Conservation (phyloP, 2,888 invertebrate genomes). For the Drosophila austrosaltans region DNA sequence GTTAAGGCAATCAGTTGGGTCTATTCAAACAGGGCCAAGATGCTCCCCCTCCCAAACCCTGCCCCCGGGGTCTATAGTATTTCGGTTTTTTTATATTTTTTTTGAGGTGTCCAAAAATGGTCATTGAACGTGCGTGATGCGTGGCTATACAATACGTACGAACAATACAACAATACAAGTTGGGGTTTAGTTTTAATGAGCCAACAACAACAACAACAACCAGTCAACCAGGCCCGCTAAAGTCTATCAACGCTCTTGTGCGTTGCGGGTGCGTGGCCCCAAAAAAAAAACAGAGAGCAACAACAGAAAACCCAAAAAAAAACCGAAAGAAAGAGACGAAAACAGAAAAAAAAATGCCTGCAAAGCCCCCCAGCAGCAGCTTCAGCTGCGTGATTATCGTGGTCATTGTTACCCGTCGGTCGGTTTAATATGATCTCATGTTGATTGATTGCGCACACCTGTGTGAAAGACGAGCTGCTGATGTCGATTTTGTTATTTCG, state of each 20-base stretch:
- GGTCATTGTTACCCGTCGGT: slow-evolving; percentile 63
- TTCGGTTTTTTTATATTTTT: neutral
- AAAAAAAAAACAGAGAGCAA: slow-evolving; percentile 11
- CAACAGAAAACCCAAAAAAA: neutral
- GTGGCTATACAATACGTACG: neutral
- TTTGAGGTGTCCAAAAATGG: slow-evolving; percentile 45
- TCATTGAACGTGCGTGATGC: slow-evolving; percentile 44
- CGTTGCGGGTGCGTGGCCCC: slow-evolving; percentile 54
- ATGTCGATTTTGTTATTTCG: slow-evolving; percentile 34
- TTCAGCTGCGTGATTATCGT: slow-evolving; percentile 59
- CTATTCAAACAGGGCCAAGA: slow-evolving; percentile 34
- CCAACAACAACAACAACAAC: slow-evolving; percentile 18
- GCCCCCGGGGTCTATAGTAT: too few relatives aligned
- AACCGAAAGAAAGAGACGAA: slow-evolving; percentile 6
- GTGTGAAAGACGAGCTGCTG: slow-evolving; percentile 52
- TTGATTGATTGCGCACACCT: slow-evolving; percentile 79
- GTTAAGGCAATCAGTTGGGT: slow-evolving; percentile 63
- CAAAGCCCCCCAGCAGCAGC: slow-evolving; percentile 4
- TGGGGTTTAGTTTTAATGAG: slow-evolving; percentile 45
- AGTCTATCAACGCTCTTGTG: slow-evolving; percentile 63
- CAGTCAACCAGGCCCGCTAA: slow-evolving; percentile 18
- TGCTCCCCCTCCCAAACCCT: slow-evolving; percentile 2
- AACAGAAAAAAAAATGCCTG: neutral
- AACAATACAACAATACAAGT: slow-evolving; percentile 4
- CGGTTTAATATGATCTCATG: slow-evolving; percentile 76